These are phyloP conservation scores for Acipenser transmontanus DNA, from an alignment of 2,797 vertebrate genomes.

Conservation along the genomic window DNA sequence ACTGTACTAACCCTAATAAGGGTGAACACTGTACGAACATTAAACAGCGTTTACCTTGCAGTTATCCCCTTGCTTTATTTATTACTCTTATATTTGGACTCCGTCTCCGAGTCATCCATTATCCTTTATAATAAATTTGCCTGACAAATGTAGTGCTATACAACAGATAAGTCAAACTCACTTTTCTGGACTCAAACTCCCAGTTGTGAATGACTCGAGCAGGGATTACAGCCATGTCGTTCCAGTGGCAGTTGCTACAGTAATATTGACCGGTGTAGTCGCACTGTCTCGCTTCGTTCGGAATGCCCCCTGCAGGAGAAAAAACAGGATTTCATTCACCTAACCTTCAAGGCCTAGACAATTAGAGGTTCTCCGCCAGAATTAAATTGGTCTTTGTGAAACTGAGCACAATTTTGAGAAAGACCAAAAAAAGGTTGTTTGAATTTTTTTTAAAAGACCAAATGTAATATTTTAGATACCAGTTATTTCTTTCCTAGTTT, in stretches of 20 bases:
- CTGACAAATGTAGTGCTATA: background rate
- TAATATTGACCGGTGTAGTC: conserved; percentile 96
- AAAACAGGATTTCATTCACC: conserved; percentile 1
- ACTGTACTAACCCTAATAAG: too few species aligned
- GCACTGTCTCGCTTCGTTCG: conserved; percentile 86
- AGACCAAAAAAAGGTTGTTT: too few species aligned
- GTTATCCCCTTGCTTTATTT: too few species aligned
- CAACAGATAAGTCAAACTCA: conserved; percentile 30
- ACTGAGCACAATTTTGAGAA: too few species aligned
- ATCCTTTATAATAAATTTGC: background rate
- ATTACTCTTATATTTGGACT: background rate
- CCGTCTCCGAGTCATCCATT: background rate
- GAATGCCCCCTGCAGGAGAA: conserved; percentile 69
- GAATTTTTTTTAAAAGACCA: too few species aligned
- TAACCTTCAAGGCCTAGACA: too few species aligned
- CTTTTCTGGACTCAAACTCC: conserved; percentile 92
- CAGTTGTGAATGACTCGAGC: conserved; percentile 95
- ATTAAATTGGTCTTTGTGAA: too few species aligned
- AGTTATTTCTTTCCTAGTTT: too few species aligned
- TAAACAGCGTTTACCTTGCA: too few species aligned
- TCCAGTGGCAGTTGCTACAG: conserved; percentile 95
- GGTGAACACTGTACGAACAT: too few species aligned
- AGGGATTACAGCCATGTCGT: conserved; percentile 80
- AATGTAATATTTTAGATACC: too few species aligned
- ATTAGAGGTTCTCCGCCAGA: background rate